phyloP scores from a whole-genome alignment of 1,140 invertebrate species.

The Megathymus violae region DNA sequence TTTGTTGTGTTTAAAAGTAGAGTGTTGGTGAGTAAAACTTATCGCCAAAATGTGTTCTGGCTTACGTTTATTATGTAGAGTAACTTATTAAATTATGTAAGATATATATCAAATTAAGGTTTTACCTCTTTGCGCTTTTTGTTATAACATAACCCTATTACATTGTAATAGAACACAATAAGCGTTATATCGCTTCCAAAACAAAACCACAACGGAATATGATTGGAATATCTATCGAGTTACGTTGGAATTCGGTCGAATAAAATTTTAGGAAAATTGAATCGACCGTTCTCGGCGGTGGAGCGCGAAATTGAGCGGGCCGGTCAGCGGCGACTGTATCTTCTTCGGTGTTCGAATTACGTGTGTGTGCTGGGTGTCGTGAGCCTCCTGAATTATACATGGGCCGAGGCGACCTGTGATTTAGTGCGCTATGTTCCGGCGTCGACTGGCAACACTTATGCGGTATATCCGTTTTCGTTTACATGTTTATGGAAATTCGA shows the following conservation, averaged over 20 bases:
- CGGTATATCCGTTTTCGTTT: constrained; percentile 60
- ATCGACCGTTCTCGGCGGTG: constrained; percentile 64
- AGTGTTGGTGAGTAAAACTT: too few species aligned
- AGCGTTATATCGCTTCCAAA: too few species aligned
- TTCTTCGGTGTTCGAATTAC: constrained; percentile 70
- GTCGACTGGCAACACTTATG: constrained; percentile 53
- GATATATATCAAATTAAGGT: too few species aligned
- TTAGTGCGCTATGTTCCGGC: constrained; percentile 62
- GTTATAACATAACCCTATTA: too few species aligned
- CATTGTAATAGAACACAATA: too few species aligned
- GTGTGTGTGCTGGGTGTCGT: constrained; percentile 59
- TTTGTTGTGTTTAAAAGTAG: too few species aligned
- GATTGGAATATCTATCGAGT: constrained; percentile 68
- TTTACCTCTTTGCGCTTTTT: too few species aligned
- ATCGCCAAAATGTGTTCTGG: too few species aligned
- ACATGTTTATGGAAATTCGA: constrained; percentile 45
- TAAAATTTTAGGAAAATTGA: constrained; percentile 81
- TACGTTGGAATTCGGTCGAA: constrained; percentile 70
- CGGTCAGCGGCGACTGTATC: constrained; percentile 48
- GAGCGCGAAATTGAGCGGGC: constrained; percentile 76
- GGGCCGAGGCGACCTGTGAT: constrained; percentile 65
- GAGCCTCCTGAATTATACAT: constrained; percentile 75
- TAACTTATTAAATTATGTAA: too few species aligned
- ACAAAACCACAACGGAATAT: constrained; percentile 56
- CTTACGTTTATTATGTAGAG: too few species aligned